Percentiles rank a stretch among this genome's conserved stretches.
These are phyloP conservation scores for Triplophysa siluroides DNA, from an alignment of 2,113 vertebrate species.

Conservation along the genomic window DNA sequence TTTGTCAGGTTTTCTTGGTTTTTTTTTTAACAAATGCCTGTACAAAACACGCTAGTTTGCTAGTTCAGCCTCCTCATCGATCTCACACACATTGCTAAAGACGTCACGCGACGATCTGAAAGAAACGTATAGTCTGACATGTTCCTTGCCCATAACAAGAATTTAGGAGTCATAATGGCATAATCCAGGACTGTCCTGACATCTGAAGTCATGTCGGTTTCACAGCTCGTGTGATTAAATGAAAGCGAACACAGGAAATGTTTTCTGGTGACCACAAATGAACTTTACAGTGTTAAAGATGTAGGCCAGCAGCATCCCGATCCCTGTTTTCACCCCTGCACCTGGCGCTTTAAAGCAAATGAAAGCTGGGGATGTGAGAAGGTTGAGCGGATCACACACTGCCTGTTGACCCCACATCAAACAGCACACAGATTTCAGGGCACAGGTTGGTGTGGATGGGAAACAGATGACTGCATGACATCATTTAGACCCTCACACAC, in stretches of 20 bases:
- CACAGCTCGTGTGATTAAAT: no score
- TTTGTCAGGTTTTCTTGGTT: no score
- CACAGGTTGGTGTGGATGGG: slow-evolving; percentile 1
- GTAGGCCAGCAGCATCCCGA: neutral
- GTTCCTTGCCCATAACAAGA: no score
- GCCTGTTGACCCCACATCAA: slow-evolving; percentile 42
- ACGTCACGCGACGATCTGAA: no score
- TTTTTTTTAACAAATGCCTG: no score
- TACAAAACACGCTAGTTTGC: no score
- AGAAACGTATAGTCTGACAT: no score
- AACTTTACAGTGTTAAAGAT: neutral
- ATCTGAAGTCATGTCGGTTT: no score
- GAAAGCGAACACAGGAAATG: neutral
- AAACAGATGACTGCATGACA: slow-evolving; percentile 35
- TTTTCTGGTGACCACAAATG: neutral
- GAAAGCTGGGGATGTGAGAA: slow-evolving; percentile 28
- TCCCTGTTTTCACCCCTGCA: neutral
- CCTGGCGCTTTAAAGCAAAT: slow-evolving; percentile 9
- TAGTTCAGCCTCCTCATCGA: no score
- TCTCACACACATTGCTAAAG: no score
- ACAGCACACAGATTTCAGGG: slow-evolving; percentile 18
- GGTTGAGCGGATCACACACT: slow-evolving; percentile 14
- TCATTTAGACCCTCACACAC: slow-evolving; percentile 31
- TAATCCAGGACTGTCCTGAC: no score
- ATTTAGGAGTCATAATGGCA: no score